These are phyloP conservation scores for Euclidia mi DNA, from an alignment of 2,888 invertebrate genomes.

Conservation along the genomic window DNA sequence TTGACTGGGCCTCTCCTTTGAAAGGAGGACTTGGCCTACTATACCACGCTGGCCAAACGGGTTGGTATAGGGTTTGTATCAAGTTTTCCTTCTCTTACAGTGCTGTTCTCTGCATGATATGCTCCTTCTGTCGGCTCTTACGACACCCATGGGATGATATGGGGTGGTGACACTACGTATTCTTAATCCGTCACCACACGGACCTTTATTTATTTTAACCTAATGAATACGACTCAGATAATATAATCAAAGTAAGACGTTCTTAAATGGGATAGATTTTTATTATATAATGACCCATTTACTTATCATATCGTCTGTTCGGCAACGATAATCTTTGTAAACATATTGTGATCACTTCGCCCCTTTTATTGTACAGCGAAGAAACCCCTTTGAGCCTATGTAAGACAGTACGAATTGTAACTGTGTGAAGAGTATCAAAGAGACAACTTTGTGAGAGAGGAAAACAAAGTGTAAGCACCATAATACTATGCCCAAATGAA, in stretches of 20 bases:
- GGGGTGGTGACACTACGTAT: too few relatives aligned
- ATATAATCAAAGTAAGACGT: constrained; percentile 68
- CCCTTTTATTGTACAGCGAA: constrained; percentile 14
- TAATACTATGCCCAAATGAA: constrained; percentile 20
- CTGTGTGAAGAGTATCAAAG: constrained; percentile 36
- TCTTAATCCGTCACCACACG: too few relatives aligned
- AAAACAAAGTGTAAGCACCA: constrained; percentile 26
- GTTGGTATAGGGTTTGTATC: too few relatives aligned
- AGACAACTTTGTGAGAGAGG: constrained; percentile 26
- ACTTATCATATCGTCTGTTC: constrained; percentile 54
- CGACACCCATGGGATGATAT: too few relatives aligned
- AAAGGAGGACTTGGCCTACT: too few relatives aligned
- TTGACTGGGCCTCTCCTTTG: too few relatives aligned
- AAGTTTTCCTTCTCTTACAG: too few relatives aligned
- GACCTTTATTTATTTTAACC: too few relatives aligned
- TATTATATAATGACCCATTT: constrained; percentile 44
- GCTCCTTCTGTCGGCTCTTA: too few relatives aligned
- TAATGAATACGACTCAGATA: too few relatives aligned
- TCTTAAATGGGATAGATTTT: constrained; percentile 60
- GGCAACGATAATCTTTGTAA: constrained; percentile 47
- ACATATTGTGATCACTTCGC: constrained; percentile 24
- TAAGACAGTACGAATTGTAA: constrained; percentile 35
- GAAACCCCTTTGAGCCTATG: constrained; percentile 21
- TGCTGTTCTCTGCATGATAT: too few relatives aligned
- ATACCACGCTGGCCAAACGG: too few relatives aligned